Evolutionary conservation across 2,888 invertebrate species (phyloP), one percentile per base, ranked within the genome.

Genomic region (Hypomecis atomaria): DNA sequence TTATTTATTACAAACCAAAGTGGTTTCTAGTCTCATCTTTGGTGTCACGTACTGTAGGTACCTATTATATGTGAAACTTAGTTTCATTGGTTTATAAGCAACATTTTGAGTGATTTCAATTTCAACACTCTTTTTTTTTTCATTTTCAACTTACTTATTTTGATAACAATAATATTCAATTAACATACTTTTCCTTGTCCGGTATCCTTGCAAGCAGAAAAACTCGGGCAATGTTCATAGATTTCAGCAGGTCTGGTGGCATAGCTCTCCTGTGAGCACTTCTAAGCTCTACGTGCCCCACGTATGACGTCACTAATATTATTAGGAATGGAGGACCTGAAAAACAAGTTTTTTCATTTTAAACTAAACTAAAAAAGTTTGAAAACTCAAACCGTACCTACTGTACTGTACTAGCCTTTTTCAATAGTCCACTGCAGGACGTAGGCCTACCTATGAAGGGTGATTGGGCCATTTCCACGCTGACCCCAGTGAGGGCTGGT

Each of bases 281-380:
- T 67, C 97, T 93, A 42, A 95, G 83, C 73, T 95, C 94, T 38
- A 95, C 93, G 83, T 97, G 95, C 0, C 95, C 96, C 13, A 95
- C 95, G 85, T 96, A 96, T 0, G 97, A 97, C 10, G 97, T 97
- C 34, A 97, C 94, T 62, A 97, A 91, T 58, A 95, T 90, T 34
- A 94, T 61, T 44, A 89, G 61, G 40, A 84, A 81, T 44, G 78
- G 73, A 4, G 73, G 70, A 54, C 66, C 90, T 90, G 82, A 44
- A 85, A 85, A 40, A 1, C 45, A 4, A 38, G 0, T 38, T 8
- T 38, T 8, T 38, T 8, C 4, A 40, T 61, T 52, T 34, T 48
- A 43, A 44, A 43, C 13, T 37, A 49, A 43, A 56, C 37, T n/a
- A 56, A 4, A 42, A 8, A 55, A 40, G 0, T 38, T 34, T 6